A percentile compares a stretch with the other conserved stretches of the same genome.
Evolutionary conservation across 2,888 invertebrate species (phyloP).

Genomic region (Gortyna flavago): DNA sequence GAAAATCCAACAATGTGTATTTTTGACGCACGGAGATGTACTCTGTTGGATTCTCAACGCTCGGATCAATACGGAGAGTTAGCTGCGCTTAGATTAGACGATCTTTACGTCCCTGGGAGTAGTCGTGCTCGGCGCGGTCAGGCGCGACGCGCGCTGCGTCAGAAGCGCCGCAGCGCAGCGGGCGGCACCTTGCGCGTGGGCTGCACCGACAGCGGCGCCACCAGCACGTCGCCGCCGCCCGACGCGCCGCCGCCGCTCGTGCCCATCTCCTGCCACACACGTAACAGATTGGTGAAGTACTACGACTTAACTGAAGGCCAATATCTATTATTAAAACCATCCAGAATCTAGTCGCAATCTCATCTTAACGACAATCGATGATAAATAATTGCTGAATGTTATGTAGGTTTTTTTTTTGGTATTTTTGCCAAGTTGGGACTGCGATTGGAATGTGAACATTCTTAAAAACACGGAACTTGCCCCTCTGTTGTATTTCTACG

Average conservation of each 20-base stretch:
- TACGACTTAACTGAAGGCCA: background rate
- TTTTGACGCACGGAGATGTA: background rate
- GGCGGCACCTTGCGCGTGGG: constrained; percentile 93
- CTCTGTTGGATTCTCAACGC: background rate
- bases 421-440: background rate
- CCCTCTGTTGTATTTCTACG: background rate
- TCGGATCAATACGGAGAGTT: background rate
- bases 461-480: background rate
- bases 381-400: background rate
- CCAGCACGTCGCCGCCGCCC: constrained; percentile 90
- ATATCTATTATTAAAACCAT: constrained; percentile 2
- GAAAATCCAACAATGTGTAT: background rate
- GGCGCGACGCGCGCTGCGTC: constrained; percentile 81
- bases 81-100: constrained; percentile 2
- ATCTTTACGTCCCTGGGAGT: constrained; percentile 63
- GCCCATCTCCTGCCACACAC: constrained; percentile 92
- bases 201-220: constrained; percentile 95
- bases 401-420: too few species aligned
- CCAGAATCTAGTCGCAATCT: background rate
- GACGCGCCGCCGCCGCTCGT: constrained; percentile 88
- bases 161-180: constrained; percentile 93
- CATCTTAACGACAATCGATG: background rate
- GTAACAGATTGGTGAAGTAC: background rate
- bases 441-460: background rate
- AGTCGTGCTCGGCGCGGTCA: constrained; percentile 22